phyloP scores from a whole-genome alignment of 2,797 vertebrate species.

The Acridotheres tristis region DNA sequence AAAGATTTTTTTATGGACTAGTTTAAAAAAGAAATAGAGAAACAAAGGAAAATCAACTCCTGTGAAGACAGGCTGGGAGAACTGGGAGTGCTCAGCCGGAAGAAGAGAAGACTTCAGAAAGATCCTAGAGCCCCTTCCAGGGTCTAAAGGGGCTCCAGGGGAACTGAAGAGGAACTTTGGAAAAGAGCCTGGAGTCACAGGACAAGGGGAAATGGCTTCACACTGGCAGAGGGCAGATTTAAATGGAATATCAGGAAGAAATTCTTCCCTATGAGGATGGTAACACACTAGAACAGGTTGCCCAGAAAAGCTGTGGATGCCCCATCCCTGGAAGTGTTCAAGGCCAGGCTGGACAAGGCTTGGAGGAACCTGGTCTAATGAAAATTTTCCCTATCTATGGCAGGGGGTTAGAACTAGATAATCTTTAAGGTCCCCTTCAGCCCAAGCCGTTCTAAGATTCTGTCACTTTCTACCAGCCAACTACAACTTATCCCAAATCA shows the following conservation, averaged over 20 bases:
- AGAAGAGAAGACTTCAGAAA: neutral
- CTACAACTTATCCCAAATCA: neutral
- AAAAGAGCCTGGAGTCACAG: neutral
- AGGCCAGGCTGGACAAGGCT: accelerated
- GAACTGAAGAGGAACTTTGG: neutral
- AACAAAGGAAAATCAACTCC: neutral
- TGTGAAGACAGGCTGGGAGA: neutral
- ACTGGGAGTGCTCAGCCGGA: neutral
- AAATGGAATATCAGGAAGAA: neutral
- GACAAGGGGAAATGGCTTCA: neutral
- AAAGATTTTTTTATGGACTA: neutral
- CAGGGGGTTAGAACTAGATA: neutral
- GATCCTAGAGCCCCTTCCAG: neutral
- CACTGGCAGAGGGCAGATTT: neutral
- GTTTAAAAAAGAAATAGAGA: neutral
- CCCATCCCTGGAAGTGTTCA: neutral
- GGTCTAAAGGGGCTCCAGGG: neutral
- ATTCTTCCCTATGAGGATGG: neutral
- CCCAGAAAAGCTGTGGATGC: neutral
- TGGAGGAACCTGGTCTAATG: neutral
- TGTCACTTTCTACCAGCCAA: neutral
- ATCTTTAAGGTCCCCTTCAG: neutral
- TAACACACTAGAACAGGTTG: neutral
- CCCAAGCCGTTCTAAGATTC: neutral
- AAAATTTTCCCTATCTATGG: neutral